Evolutionary conservation across 1,140 invertebrate species (phyloP), one percentile per base, ranked within the genome.

Genomic region (Leptinotarsa undecemlineata): DNA sequence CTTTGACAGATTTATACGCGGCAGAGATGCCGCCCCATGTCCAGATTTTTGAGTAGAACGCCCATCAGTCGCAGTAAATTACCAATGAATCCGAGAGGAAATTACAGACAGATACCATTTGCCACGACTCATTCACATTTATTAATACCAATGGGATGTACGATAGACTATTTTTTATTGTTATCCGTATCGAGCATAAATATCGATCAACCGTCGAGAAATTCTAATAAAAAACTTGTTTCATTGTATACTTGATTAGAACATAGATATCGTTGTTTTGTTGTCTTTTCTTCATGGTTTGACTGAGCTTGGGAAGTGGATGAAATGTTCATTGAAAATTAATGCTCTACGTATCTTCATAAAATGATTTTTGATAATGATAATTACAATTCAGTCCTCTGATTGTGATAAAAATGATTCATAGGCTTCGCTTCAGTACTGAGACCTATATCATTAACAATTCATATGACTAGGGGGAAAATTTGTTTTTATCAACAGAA

Each of bases 11-110:
- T 82, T 82, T 83, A 83, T 82, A 79, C 71, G 77, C 75, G 79
- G 74, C 73, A 78, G 75, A 78, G 77, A 79, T 78, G 79, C 78
- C 78, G 80, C 79, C 79, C 79, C 76, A 75, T 76, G 80, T 80
- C 80, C 78, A 77, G 77, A 78, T 82, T 82, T 81, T 81, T 82
- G 77, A 81, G 79, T 79, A 82, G 78, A 78, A 82, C 80, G 81
- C 81, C 81, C 81, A 81, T 81, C 76, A 71, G 74, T 71, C 74
- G 74, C 72, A 70, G 76, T 78, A 78, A 78, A 78, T 78, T 78
- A 78, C 76, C 71, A 76, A 78, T 76, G 74, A 64, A 78, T 75
- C 74, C 76, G 76, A 78, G 74, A 75, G 76, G 74, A 74, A 76
- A 78, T 75, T 75, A 77, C 76, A 75, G 74, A 78, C 71, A 72